These are phyloP conservation scores for Pristionchus maxplancki DNA, from an alignment of 2,888 invertebrate species.

Conservation along the genomic window DNA sequence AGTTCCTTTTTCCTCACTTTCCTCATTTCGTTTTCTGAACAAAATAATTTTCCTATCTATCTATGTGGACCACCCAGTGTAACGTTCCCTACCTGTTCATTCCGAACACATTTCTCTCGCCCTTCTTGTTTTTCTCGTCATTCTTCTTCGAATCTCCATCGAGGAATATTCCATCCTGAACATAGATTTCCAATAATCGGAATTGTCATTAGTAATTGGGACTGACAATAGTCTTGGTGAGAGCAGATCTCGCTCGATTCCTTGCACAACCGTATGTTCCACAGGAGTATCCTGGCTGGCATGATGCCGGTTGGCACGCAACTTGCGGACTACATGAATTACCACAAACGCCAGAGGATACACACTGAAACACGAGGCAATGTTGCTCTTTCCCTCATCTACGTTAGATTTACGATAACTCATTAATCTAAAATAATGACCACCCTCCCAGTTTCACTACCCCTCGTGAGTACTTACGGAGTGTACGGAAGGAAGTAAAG, in stretches of 20 bases:
- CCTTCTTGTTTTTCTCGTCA: conserved; percentile 40
- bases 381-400: too few relatives aligned
- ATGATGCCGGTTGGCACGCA: conserved; percentile 61
- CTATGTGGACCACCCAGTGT: not conserved
- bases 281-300: conserved; percentile 75
- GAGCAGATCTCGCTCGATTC: conserved; percentile 69
- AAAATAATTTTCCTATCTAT: conserved; percentile 58
- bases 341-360: conserved; percentile 71
- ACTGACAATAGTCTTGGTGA: conserved; percentile 69
- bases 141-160: conserved; percentile 52
- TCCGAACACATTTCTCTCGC: conserved; percentile 50
- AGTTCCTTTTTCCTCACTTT: conserved; percentile 49
- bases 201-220: not conserved
- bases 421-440: too few relatives aligned
- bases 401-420: too few relatives aligned
- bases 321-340: conserved; percentile 63
- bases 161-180: conserved; percentile 65
- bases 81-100: not conserved
- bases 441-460: too few relatives aligned
- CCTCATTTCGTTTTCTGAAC: conserved; percentile 60
- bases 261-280: conserved; percentile 76
- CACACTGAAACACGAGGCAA: conserved; percentile 69
- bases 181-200: too few relatives aligned
- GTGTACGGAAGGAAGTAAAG: not conserved
- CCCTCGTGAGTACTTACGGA: not conserved